Conservation (phyloP, 2,113 vertebrate genomes). For the Amazona guildingii region DNA sequence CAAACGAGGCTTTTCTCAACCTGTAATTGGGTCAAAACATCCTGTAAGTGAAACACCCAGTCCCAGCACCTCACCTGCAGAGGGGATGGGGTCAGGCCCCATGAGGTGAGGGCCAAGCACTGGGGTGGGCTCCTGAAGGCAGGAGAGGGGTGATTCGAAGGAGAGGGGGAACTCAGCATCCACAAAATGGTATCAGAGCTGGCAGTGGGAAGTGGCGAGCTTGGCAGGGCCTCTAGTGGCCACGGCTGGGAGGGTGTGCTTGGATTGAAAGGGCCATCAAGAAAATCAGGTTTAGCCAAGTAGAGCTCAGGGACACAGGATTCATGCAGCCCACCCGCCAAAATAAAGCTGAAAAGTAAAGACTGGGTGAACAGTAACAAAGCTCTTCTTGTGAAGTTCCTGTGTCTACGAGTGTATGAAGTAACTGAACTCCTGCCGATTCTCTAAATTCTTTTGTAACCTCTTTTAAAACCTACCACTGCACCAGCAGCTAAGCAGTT, state of each 20-base stretch:
- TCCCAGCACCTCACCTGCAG: accelerated
- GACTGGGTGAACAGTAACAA: background rate
- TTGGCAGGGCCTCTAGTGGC: constrained; percentile 49
- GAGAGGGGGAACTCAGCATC: background rate
- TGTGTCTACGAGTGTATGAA: accelerated
- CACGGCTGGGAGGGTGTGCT: accelerated
- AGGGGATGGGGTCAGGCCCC: accelerated
- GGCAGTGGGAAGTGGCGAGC: background rate
- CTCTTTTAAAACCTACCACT: background rate
- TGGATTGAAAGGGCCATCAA: background rate
- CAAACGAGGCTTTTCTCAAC: background rate
- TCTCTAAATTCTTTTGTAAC: background rate
- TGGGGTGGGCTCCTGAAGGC: background rate
- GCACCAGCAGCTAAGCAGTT: background rate
- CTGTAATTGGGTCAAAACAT: background rate
- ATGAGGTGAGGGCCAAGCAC: accelerated
- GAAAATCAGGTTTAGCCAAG: background rate
- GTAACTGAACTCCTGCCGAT: background rate
- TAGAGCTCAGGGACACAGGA: background rate
- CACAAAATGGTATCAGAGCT: accelerated
- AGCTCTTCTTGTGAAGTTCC: background rate
- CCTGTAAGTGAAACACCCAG: accelerated
- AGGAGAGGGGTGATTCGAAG: accelerated
- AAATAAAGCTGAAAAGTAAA: background rate
- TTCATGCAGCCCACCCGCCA: accelerated